Percentiles rank a stretch among this genome's conserved stretches.
Evolutionary conservation across 23 tunicate genomes (phyloP).

Genomic region (Halocynthia aurantium): DNA sequence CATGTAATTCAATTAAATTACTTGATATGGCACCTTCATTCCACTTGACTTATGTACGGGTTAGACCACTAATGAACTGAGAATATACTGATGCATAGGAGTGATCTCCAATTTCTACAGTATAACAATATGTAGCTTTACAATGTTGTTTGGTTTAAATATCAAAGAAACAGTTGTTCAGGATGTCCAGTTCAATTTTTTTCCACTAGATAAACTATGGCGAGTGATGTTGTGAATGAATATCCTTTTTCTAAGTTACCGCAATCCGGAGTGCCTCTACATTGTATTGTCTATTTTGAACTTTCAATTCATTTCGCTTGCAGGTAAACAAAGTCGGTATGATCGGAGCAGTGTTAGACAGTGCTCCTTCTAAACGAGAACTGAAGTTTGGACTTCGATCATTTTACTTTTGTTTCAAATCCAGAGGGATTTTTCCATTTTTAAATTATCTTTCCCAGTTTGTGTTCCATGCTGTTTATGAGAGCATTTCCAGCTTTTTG

Average conservation of each 20-base stretch:
- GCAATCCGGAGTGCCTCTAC: no score
- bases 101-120: background rate
- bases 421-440: slow-evolving; percentile 23
- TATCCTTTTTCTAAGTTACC: no score
- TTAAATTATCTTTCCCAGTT: slow-evolving; percentile 7
- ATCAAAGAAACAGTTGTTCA: background rate
- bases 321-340: slow-evolving; percentile 50
- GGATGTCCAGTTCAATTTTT: background rate
- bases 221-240: no score
- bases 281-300: no score
- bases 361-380: slow-evolving; percentile 54
- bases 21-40: no score
- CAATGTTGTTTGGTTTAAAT: background rate
- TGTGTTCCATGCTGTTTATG: background rate
- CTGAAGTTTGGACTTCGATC: slow-evolving; percentile 19
- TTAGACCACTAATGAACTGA: no score
- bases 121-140: background rate
- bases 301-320: background rate
- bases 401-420: slow-evolving; percentile 14
- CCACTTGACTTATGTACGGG: no score
- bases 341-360: slow-evolving; percentile 60
- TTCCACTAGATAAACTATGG: no score
- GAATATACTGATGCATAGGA: no score
- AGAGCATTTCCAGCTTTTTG: background rate
- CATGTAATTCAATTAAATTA: slow-evolving; percentile 14